These are phyloP conservation scores for Gracilinanus agilis DNA, from an alignment of 2,113 vertebrate genomes.

Conservation along the genomic window DNA sequence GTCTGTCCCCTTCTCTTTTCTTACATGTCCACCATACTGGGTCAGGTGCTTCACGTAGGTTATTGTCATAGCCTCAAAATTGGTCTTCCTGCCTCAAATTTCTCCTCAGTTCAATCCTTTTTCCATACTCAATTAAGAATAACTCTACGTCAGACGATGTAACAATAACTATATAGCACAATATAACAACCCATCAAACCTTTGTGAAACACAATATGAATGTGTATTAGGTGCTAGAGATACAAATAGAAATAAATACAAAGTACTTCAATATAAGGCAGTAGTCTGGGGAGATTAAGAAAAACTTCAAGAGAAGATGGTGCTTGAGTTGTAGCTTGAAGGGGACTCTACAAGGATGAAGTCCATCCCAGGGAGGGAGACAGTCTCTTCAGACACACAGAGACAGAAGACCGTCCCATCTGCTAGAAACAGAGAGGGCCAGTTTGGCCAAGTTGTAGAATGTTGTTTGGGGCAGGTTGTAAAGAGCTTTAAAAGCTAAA, in stretches of 20 bases:
- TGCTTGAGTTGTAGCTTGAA: background rate
- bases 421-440: background rate
- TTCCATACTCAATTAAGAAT: background rate
- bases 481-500: background rate
- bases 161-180: too few relatives aligned
- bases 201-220: background rate
- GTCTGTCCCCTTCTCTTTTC: background rate
- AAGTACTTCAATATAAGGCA: background rate
- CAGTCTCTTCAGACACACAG: background rate
- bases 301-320: background rate
- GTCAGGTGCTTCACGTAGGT: background rate
- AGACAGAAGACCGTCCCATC: background rate
- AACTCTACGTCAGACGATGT: too few relatives aligned
- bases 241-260: background rate
- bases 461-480: background rate
- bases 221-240: background rate
- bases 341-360: background rate
- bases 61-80: background rate
- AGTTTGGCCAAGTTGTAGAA: background rate
- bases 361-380: background rate
- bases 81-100: background rate
- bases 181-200: background rate
- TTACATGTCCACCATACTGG: background rate
- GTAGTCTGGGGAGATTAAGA: background rate
- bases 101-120: background rate